phyloP scores from a whole-genome alignment of 2,113 vertebrate genomes.

The Passer domesticus region DNA sequence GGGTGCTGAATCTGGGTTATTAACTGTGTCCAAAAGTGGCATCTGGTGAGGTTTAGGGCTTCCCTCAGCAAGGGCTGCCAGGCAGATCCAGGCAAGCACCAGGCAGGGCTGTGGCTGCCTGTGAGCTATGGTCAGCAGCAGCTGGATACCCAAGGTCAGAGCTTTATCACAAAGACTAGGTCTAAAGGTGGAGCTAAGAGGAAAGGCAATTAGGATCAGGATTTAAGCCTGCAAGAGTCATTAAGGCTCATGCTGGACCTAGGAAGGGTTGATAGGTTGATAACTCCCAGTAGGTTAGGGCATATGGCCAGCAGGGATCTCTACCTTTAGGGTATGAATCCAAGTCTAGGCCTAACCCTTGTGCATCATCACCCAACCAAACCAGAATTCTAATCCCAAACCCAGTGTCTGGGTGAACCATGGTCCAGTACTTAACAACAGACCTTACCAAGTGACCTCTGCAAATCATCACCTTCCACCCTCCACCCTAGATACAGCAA shows the following conservation, averaged over 20 bases:
- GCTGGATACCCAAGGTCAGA: not conserved
- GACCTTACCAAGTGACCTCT: not conserved
- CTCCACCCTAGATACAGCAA: not conserved
- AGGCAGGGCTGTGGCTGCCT: not conserved
- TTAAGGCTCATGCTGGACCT: not conserved
- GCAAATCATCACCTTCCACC: not conserved
- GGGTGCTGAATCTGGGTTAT: not conserved
- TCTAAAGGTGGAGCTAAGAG: not conserved
- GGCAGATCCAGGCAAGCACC: not conserved
- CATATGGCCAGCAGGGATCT: not conserved
- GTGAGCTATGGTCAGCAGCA: not conserved
- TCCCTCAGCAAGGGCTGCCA: not conserved
- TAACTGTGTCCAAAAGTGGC: not conserved
- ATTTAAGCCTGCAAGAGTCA: not conserved
- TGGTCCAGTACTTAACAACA: rapidly evolving
- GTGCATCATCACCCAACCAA: not conserved
- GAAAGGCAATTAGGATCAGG: not conserved
- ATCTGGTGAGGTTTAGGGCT: not conserved
- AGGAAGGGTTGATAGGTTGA: not conserved
- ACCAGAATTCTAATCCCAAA: not conserved
- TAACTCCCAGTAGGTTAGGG: not conserved
- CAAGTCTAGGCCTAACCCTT: not conserved
- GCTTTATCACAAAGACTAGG: not conserved
- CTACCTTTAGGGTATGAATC: not conserved
- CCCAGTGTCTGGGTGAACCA: not conserved